A percentile compares a stretch with the other conserved stretches of the same genome.
Evolutionary conservation across 2,113 vertebrate species (phyloP).

Genomic region (rat (Rattus norvegicus)): GRCr8 NC_086019.1:212455001-212455500

Average conservation of each 20-base stretch:
- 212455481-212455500: no score
- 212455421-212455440: neutral
- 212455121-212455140: neutral
- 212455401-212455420: neutral
- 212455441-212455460: neutral
- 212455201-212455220: neutral
- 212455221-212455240: neutral
- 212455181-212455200: neutral
- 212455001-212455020: neutral
- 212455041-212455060: neutral
- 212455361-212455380: neutral
- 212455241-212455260: neutral
- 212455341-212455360: neutral
- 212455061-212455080: neutral
- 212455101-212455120: neutral
- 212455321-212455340: neutral
- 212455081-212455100: neutral
- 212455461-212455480: no score
- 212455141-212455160: neutral
- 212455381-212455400: neutral
- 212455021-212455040: neutral
- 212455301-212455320: neutral
- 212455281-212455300: neutral
- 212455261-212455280: neutral
- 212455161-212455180: neutral